Evolutionary conservation across 2,888 invertebrate genomes (phyloP), one percentile per base, ranked within the genome.

Genomic region (Ecliptopera silaceata): DNA sequence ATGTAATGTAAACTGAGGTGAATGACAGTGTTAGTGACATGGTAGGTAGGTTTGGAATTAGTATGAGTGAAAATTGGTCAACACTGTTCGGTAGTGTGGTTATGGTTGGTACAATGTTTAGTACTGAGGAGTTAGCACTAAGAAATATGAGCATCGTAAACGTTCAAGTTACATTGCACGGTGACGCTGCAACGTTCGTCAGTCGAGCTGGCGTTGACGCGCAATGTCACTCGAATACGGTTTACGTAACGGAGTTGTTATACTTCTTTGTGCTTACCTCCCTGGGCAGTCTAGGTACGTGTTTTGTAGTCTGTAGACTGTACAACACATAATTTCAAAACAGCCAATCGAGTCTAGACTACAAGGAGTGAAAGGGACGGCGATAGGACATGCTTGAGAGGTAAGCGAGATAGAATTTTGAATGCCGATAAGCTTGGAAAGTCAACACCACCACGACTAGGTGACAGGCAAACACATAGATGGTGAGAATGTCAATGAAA

Each of bases 21-120:
- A 77, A 81, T 81, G 81, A 76, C 32, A 44, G 86, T 87, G 86
- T 86, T 80, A 80, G 70, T 75, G 69, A 83, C 79, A 82, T 76
- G 68, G 71, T 78, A n/a, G n/a, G n/a, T 79, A 80, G 80, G 70
- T 63, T 61, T 60, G 72, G 66, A 71, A 79, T 81, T 73, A 80
- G 81, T 84, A 73, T 71, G 59, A 42, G 80, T 77, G 77, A 74
- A 64, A 64, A 62, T 74, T 77, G 80, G 71, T 66, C 65, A 73
- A 73, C 69, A 73, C 56, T 57, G 58, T 38, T 56, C 32, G 29
- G 44, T 46, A 34, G 38, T 52, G 56, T 50, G 56, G 49, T 38
- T 44, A 57, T 54, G 45, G 32, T 67, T 68, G 70, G 75, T 72
- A 80, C 74, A 73, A 78, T 79, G 78, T 73, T 69, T 44, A 22